Percentiles rank a stretch among this genome's conserved stretches.
phyloP scores from a whole-genome alignment of 2,888 invertebrate species.

The Drosophila anomalipes region DNA sequence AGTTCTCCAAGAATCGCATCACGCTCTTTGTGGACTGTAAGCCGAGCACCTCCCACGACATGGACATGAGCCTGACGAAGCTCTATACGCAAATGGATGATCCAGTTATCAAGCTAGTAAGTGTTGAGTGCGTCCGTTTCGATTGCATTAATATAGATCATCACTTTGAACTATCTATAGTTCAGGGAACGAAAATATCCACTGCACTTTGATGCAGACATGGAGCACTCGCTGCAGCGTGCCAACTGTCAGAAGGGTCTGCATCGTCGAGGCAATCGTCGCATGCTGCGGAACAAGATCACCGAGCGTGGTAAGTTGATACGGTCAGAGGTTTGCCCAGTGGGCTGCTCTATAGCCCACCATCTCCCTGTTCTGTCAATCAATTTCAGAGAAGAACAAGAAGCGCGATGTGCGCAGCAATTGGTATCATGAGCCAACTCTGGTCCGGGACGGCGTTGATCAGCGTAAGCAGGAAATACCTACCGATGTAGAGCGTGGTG shows the following conservation, averaged over 20 bases:
- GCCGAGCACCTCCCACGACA: slow-evolving; percentile 83
- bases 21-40: slow-evolving; percentile 84
- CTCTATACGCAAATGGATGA: slow-evolving; percentile 85
- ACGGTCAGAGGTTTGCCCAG: slow-evolving; percentile 26
- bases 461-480: slow-evolving; percentile 81
- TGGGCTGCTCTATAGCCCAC: slow-evolving; percentile 53
- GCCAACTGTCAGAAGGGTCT: slow-evolving; percentile 85
- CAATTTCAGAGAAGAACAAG: slow-evolving; percentile 84
- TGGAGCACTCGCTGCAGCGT: slow-evolving; percentile 84
- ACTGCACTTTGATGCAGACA: slow-evolving; percentile 84
- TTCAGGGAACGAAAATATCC: slow-evolving; percentile 86
- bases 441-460: slow-evolving; percentile 77
- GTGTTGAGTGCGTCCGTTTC: slow-evolving; percentile 31
- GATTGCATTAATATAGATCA: not conserved
- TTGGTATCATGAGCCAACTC: slow-evolving; percentile 82
- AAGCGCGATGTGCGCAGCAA: slow-evolving; percentile 85
- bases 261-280: slow-evolving; percentile 82
- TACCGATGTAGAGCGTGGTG: slow-evolving; percentile 87
- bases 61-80: slow-evolving; percentile 84
- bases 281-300: slow-evolving; percentile 83
- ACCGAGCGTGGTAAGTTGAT: slow-evolving; percentile 82
- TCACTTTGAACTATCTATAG: slow-evolving; percentile 41
- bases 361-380: slow-evolving; percentile 4
- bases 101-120: slow-evolving; percentile 84
- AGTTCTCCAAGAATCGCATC: slow-evolving; percentile 84